Evolutionary conservation across 53 echinoderm and acorn worm genomes (phyloP).

Genomic region (Arbacia lixula): DNA sequence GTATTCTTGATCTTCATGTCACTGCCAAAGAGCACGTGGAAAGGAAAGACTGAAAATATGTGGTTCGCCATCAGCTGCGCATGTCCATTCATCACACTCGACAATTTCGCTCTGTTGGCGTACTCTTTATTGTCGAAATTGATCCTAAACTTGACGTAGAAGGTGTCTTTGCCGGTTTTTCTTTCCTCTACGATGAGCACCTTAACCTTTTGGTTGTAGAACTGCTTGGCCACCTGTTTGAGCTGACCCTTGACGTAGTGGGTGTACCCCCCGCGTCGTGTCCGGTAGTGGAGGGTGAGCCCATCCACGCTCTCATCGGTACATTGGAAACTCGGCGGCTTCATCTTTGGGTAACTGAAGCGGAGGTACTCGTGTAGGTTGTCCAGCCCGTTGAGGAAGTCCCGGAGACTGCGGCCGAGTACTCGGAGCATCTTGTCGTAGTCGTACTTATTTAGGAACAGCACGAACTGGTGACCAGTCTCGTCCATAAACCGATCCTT

Average conservation of each 20-base stretch:
- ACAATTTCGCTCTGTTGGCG: conserved; percentile 24
- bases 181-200: conserved; percentile 72
- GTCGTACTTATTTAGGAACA: conserved; percentile 86
- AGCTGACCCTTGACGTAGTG: conserved; percentile 90
- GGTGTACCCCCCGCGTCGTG: conserved; percentile 71
- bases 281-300: conserved; percentile 85
- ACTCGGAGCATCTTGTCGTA: conserved; percentile 90
- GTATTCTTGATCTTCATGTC: conserved; percentile 62
- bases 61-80: conserved; percentile 49
- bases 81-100: conserved; percentile 47
- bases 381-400: conserved; percentile 91
- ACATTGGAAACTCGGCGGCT: conserved; percentile 93
- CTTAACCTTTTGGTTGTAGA: conserved; percentile 77
- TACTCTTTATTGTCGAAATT: conserved; percentile 85
- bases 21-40: conserved; percentile 80
- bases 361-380: conserved; percentile 96
- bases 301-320: conserved; percentile 76
- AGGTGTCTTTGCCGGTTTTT: conserved; percentile 59
- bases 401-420: conserved; percentile 90
- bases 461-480: conserved; percentile 74
- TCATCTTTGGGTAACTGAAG: conserved; percentile 97
- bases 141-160: conserved; percentile 65
- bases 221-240: conserved; percentile 73
- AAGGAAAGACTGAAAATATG: conserved; percentile 86
- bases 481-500: conserved; percentile 79